phyloP scores from a whole-genome alignment of 2,888 invertebrate species.

The Ornithoptera priamus region DNA sequence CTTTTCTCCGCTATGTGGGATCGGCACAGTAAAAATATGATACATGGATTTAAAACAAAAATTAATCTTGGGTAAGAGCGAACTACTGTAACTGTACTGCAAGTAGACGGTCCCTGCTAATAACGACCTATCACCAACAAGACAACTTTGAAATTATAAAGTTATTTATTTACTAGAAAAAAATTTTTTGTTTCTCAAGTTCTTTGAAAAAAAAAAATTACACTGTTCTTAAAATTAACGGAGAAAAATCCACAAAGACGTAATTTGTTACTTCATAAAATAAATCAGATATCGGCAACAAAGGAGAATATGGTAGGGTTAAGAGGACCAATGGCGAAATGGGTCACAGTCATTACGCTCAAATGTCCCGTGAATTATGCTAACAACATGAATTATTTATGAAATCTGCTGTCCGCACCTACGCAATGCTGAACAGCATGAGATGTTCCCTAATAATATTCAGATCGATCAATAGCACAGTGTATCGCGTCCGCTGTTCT shows the following conservation, averaged over 20 bases:
- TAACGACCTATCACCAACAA: no score
- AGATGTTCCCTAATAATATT: neutral
- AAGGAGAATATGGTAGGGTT: conserved; percentile 1
- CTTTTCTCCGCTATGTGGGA: no score
- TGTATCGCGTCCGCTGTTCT: neutral
- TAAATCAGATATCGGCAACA: neutral
- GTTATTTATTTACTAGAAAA: no score
- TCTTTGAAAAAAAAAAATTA: neutral
- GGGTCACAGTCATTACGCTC: conserved; percentile 18
- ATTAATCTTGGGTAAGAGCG: no score
- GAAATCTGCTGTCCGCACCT: conserved; percentile 9
- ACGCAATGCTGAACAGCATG: neutral
- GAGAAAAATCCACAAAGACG: neutral
- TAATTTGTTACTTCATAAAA: neutral
- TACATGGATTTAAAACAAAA: no score
- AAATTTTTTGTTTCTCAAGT: no score
- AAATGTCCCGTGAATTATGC: conserved; percentile 22
- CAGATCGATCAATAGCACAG: neutral
- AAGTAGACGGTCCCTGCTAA: no score
- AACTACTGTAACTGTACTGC: no score
- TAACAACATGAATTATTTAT: conserved; percentile 29
- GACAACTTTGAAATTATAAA: no score
- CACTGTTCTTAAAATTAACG: neutral
- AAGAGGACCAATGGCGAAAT: conserved; percentile 11
- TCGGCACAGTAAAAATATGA: no score